Evolutionary conservation across 1,140 invertebrate genomes (phyloP), one percentile per base, ranked within the genome.

Genomic region (Leptopilina boulardi): DNA sequence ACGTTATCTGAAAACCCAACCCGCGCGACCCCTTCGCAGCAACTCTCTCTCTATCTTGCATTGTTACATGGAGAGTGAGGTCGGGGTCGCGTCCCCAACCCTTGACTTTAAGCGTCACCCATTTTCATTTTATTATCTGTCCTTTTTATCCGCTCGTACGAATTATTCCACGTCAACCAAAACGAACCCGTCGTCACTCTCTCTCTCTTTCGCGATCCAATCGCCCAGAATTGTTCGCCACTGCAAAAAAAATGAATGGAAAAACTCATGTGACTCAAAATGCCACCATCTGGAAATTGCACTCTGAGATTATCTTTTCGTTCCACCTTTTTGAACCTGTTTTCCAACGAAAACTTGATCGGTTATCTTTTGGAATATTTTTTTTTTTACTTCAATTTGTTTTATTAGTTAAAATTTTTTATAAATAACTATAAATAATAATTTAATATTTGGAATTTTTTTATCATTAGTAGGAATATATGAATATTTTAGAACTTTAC

Each of bases 71-170:
- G 73, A 75, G 73, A 75, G 77, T 51, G 75, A 82, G 77, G 77
- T 84, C 84, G 81, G 86, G 83, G 83, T 87, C 85, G 85, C 74
- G 74, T 80, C 80, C 78, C 80, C 85, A 84, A 85, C 84, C 82
- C 81, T 86, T 84, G 80, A 86, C 86, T 87, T 84, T 84, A 79
- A 88, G 80, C 84, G 83, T 88, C 83, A 87, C 87, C 79, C 85
- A 86, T 87, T 87, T 88, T 88, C 84, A 85, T 88, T 88, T 88
- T 87, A 88, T 89, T 88, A 88, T 89, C 85, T 88, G 84, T 80
- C 83, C 83, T 86, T 85, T 88, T 88, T 85, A 85, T 84, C 84
- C 86, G 81, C 77, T 78, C 80, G 79, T 80, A 83, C 80, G 80
- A 84, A 84, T 84, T 84, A 84, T 84, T 82, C 77, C 79, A 78